A percentile compares a stretch with the other conserved stretches of the same genome.
These are phyloP conservation scores for Oryzias woworae DNA, from an alignment of 2,113 vertebrate genomes.

Conservation along the genomic window DNA sequence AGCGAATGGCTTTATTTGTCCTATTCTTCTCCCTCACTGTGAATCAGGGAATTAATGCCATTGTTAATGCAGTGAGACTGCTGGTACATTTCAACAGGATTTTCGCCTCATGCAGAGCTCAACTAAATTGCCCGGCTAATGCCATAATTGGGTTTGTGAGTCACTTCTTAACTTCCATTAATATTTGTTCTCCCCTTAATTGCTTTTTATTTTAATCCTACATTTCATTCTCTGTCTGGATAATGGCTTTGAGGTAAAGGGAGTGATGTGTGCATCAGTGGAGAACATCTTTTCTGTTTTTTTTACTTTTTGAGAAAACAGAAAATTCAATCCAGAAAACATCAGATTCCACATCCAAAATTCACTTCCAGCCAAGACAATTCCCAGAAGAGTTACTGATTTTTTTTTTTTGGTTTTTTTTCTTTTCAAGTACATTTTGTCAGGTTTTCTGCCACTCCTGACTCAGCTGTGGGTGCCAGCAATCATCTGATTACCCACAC, in stretches of 20 bases:
- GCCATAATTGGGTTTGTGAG: conserved; percentile 87
- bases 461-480: too few relatives aligned
- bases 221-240: conserved; percentile 55
- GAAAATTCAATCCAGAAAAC: too few relatives aligned
- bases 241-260: conserved; percentile 60
- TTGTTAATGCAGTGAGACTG: conserved; percentile 76
- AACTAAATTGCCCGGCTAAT: conserved; percentile 88
- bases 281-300: conserved; percentile 44
- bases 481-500: too few relatives aligned
- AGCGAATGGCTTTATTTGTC: conserved; percentile 81
- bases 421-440: too few relatives aligned
- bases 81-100: conserved; percentile 83
- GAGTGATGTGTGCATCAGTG: conserved; percentile 13
- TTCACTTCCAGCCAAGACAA: too few relatives aligned
- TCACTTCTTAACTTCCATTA: conserved; percentile 79
- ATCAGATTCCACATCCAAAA: too few relatives aligned
- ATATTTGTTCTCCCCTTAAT: conserved; percentile 76
- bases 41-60: conserved; percentile 66
- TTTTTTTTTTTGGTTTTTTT: too few relatives aligned
- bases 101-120: conserved; percentile 73
- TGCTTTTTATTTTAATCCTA: conserved; percentile 51
- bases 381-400: too few relatives aligned
- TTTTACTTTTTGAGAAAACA: conserved; percentile 26
- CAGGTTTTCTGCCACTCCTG: too few relatives aligned
- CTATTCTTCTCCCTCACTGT: conserved; percentile 53